Conservation (phyloP, 2,113 vertebrate species). For the Vombatus ursinus region DNA sequence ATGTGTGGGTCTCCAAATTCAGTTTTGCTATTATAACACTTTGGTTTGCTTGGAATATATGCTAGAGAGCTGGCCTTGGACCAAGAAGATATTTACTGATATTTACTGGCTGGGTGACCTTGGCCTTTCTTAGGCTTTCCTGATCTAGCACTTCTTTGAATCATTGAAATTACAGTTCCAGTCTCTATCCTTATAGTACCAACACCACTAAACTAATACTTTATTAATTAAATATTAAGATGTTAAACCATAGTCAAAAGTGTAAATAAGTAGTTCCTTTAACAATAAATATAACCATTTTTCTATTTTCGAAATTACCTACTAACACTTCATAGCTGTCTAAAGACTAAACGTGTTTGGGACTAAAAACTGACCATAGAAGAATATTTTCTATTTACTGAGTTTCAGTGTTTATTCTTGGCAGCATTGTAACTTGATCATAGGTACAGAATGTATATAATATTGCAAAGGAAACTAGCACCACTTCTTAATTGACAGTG, state of each 20-base stretch:
- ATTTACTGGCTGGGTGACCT: background rate
- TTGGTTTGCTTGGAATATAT: background rate
- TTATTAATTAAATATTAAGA: background rate
- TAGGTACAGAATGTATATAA: background rate
- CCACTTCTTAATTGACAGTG: background rate
- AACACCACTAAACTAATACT: background rate
- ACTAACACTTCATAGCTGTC: background rate
- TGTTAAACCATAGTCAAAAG: conserved; percentile 6
- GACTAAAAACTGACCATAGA: background rate
- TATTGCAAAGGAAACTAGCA: background rate
- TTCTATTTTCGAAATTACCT: background rate
- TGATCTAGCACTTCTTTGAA: background rate
- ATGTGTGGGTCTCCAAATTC: background rate
- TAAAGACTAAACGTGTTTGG: background rate
- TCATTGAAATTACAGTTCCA: background rate
- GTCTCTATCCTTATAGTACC: background rate
- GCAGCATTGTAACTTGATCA: background rate
- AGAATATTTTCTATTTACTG: background rate
- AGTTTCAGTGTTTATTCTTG: conserved; percentile 29
- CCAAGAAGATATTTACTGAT: background rate
- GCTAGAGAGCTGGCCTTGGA: background rate
- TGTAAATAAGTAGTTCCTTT: background rate
- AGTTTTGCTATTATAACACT: background rate
- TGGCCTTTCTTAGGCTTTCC: background rate
- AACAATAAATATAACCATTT: background rate